Evolutionary conservation across 2,888 invertebrate genomes (phyloP).

Genomic region (Terebella lapidaria): DNA sequence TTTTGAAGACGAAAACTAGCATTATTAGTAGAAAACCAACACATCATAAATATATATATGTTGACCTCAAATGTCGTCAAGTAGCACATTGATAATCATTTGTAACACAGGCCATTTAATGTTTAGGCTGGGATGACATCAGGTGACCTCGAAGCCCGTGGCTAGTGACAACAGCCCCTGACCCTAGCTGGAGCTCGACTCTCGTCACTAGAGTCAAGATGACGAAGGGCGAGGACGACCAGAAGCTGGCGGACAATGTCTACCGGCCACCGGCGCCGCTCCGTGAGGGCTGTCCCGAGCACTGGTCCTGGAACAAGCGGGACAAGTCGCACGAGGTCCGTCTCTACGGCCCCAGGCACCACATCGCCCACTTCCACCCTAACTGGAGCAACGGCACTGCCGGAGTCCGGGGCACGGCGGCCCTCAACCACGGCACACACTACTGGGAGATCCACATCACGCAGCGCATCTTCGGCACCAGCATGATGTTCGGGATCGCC

Average conservation of each 20-base stretch:
- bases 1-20: too few relatives aligned
- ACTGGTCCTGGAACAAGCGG: conserved; percentile 66
- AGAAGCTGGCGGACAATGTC: not conserved
- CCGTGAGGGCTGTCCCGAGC: conserved; percentile 61
- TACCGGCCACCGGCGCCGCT: conserved; percentile 7
- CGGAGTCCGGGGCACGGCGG: conserved; percentile 64
- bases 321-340: conserved; percentile 60
- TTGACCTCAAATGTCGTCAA: too few relatives aligned
- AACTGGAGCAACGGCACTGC: conserved; percentile 74
- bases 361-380: conserved; percentile 68
- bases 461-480: conserved; percentile 67
- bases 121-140: too few relatives aligned
- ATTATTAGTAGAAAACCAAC: too few relatives aligned
- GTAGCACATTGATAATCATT: too few relatives aligned
- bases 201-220: too few relatives aligned
- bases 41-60: too few relatives aligned
- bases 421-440: conserved; percentile 60
- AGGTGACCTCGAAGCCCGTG: too few relatives aligned
- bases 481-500: conserved; percentile 72
- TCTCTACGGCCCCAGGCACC: conserved; percentile 52
- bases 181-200: too few relatives aligned
- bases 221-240: too few relatives aligned
- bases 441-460: conserved; percentile 66
- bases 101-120: too few relatives aligned
- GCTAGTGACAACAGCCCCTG: too few relatives aligned